Conservation (phyloP, 2,797 vertebrate species). For the Pipistrellus kuhlii region DNA sequence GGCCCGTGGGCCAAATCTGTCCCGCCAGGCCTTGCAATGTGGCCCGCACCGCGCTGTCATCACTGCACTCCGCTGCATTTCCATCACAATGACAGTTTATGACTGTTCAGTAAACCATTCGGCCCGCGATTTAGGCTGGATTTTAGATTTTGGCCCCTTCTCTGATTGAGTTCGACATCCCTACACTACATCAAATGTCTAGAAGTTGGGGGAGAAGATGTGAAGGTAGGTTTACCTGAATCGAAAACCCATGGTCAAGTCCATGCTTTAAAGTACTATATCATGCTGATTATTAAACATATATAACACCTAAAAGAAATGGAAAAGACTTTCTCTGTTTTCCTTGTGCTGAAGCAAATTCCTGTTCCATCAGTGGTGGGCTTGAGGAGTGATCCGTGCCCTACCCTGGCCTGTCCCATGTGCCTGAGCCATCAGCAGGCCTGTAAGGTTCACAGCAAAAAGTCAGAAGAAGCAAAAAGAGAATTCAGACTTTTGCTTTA, state of each 20-base stretch:
- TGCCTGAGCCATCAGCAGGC: neutral
- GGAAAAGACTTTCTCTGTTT: neutral
- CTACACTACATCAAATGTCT: neutral
- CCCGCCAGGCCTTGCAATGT: no score
- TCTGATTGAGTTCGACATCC: no score
- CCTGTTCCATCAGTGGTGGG: no score
- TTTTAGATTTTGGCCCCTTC: no score
- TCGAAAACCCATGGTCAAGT: neutral
- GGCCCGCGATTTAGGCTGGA: no score
- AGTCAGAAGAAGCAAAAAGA: neutral
- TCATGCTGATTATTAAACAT: neutral
- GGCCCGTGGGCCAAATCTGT: no score
- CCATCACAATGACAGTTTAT: no score
- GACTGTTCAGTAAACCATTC: no score
- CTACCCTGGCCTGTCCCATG: neutral
- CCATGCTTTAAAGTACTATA: neutral
- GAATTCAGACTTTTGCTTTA: neutral
- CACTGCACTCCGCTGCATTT: no score
- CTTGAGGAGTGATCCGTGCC: neutral
- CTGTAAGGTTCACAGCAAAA: neutral
- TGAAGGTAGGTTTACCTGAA: neutral
- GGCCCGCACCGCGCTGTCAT: no score
- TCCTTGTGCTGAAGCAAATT: constrained; percentile 12
- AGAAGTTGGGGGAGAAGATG: neutral
- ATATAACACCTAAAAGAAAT: neutral